A percentile compares a stretch with the other conserved stretches of the same genome.
Evolutionary conservation across 1,140 invertebrate species (phyloP).

Genomic region (Drosophila insularis): DNA sequence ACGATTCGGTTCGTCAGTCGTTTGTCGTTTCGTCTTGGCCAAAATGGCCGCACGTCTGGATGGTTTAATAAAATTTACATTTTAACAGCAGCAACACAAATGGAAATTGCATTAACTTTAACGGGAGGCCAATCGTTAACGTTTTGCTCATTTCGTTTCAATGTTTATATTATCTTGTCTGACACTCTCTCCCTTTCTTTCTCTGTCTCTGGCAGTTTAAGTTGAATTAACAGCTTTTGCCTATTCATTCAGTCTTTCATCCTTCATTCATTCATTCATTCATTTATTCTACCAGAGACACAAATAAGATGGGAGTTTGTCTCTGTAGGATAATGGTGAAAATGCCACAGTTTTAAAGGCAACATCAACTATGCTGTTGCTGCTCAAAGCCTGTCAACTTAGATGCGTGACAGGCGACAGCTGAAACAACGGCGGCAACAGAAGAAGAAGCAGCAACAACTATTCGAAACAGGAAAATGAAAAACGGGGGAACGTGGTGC

Average conservation of each 20-base stretch:
- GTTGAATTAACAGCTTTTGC: constrained; percentile 6
- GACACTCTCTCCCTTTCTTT: no score
- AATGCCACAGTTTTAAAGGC: constrained; percentile 10
- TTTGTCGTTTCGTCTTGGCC: constrained; percentile 3
- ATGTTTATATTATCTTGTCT: neutral
- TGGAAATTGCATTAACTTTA: constrained; percentile 69
- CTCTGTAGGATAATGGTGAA: constrained; percentile 2
- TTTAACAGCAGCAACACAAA: constrained; percentile 56
- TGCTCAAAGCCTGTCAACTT: constrained; percentile 33
- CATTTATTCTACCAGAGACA: neutral
- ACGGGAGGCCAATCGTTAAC: constrained; percentile 36
- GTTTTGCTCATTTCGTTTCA: constrained; percentile 46
- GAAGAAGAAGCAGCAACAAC: neutral
- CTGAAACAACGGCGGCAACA: constrained; percentile 16
- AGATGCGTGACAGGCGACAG: constrained; percentile 46
- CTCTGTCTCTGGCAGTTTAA: neutral
- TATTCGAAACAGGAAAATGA: constrained; percentile 3
- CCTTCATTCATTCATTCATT: constrained; percentile 1
- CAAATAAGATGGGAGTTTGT: constrained; percentile 5
- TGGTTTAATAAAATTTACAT: constrained; percentile 76
- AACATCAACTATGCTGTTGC: constrained; percentile 8
- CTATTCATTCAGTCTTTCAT: neutral
- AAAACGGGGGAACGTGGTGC: constrained; percentile 39
- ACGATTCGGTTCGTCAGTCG: neutral
- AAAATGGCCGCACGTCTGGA: constrained; percentile 54